Base-by-base conservation (phyloP, 2,888 invertebrate species). In the Xylophagus ater region DNA sequence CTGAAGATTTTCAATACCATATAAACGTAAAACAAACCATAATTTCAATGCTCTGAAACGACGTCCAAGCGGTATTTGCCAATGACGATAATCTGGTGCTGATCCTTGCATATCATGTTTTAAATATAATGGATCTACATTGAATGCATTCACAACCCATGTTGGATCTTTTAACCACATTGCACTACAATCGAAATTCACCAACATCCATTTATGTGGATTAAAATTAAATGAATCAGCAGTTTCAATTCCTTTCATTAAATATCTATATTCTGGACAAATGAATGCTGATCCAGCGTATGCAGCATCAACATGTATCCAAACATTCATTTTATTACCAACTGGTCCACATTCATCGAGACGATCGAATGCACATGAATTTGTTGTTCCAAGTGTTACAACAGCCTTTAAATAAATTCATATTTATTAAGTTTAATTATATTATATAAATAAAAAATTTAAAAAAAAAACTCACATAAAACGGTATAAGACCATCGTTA, bases 151-250 rank as follows among this genome's bases (percentile, higher is more conserved):
- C 1, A 94, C 85, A 39, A 98, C 75, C 72, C 87, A 85, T 34
- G 81, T 75, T 46, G 88, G 87, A 56, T 88, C 78, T 55, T 86
- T 88, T 4, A 89, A 69, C 97, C 97, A 98, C 86, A 98, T 84
- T 1, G 96, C 82, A 9, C 97, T 97, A 59, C 97, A 98, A 65
- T 98, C 98, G 54, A 97, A 98, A 64, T 93, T 97, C n/a, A 97
- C 90, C 49, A 97, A 65, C 76, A 98, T 70, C 97, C 97, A 99
- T 66, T 99, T 98, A 65, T 97, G 97, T 0, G 98, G 97, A 61
- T 99, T 98, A 58, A 97, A 94, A 65, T 97, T 96, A 62, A 97
- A 94, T 0, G 96, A 97, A 56, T 93, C 87, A 0, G 92, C 94
- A 43, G 76, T 74, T 64, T 98, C 85, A 5, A 88, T 63, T 17